phyloP scores from a whole-genome alignment of 2,888 invertebrate species.

The Meiosimyza platycephala region DNA sequence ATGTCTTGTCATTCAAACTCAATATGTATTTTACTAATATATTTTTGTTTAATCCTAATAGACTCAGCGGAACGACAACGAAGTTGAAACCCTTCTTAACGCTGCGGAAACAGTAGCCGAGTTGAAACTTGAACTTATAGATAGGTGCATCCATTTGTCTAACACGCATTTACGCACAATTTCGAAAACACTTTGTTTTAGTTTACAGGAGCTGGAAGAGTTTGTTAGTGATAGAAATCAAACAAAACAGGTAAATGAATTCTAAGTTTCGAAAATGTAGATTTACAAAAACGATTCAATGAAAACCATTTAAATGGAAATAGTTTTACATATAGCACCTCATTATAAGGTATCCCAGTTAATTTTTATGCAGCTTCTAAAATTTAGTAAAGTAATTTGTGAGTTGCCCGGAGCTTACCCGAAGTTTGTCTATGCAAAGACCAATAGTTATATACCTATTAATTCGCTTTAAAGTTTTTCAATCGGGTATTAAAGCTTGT shows the following conservation, averaged over 20 bases:
- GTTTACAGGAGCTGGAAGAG: conserved; percentile 48
- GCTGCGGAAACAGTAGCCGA: conserved; percentile 82
- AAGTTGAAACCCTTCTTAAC: conserved; percentile 82
- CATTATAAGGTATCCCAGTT: no score
- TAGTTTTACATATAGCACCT: no score
- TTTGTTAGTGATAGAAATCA: conserved; percentile 49
- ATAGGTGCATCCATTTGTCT: conserved; percentile 74
- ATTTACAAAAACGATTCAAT: background rate
- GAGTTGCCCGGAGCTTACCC: no score
- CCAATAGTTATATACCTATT: no score
- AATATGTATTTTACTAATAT: background rate
- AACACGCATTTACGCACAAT: conserved; percentile 49
- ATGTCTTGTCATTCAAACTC: no score
- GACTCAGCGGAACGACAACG: conserved; percentile 74
- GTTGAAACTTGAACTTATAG: conserved; percentile 79
- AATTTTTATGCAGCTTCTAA: no score
- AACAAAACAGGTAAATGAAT: conserved; percentile 45
- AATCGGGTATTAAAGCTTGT: no score
- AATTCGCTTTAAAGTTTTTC: no score
- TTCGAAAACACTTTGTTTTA: conserved; percentile 46
- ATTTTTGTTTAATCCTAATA: conserved; percentile 59
- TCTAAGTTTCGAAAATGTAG: conserved; percentile 22
- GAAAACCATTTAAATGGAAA: no score
- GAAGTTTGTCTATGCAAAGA: no score
- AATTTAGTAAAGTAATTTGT: no score